Evolutionary conservation across 2,888 invertebrate genomes (phyloP), one percentile per base, ranked within the genome.

Genomic region (Macrosiphum euphorbiae): DNA sequence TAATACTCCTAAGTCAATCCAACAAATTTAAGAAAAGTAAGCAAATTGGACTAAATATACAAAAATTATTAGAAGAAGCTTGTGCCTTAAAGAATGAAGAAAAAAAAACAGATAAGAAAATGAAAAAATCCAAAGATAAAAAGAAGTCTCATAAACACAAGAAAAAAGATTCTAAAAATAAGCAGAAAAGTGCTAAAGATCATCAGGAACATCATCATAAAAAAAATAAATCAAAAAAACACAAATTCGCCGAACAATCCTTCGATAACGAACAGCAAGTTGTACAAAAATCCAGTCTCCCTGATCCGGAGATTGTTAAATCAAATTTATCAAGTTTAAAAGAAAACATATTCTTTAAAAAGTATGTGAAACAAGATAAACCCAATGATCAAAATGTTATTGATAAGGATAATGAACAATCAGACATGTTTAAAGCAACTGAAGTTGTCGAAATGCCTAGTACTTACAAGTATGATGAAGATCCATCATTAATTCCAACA

Each of bases 301-400:
- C 94, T 90, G 94, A 94, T 67, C 94, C 94, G n/a, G 94, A 94
- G 67, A 94, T 86, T 94, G 94, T 94, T 94, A 94, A 94, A 90
- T 94, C 94, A 50, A 94, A 94, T 90, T 90, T 94, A 67, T 94
- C 90, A 61, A 78, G 44, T 90, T 86, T 94, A 52, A 94, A 94
- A 94, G 94, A 94, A 94, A 86, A 26, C 1, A 87, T 94, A 44
- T 94, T 90, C 86, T 94, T 94, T 52, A 94, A 94, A 90, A 94
- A 94, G 41, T 94, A 90, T 90, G 90, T 94, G 26, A 94, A 90
- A 94, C 94, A 41, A 86, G 94, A 94, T 50, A 94, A 94, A 94
- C 86, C 94, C 13, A 86, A n/a, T 67, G 94, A 94, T 61, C 94
- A 86, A 90, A 85, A 90, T 90, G 52, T 87, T 52, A 61, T 67